Evolutionary conservation across 2,888 invertebrate genomes (phyloP).

Genomic region (Gymnoscelis rufifasciata): DNA sequence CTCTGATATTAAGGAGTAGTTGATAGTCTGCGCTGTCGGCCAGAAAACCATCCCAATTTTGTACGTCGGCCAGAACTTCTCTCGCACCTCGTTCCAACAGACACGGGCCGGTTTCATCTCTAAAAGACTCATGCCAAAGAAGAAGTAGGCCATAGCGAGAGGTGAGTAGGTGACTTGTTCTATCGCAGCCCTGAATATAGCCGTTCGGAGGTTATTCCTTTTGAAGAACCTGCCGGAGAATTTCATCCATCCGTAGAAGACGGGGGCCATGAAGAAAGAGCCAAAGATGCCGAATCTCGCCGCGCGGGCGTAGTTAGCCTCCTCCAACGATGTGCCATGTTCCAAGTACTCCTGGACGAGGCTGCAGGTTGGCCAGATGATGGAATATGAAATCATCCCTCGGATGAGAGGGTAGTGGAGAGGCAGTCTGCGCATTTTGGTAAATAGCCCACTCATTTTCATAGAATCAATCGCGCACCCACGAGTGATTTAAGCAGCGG

Average conservation of each 20-base stretch:
- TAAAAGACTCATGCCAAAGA: constrained; percentile 85
- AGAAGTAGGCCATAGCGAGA: constrained; percentile 85
- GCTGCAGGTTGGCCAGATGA: constrained; percentile 86
- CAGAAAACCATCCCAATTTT: constrained; percentile 83
- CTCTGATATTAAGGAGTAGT: constrained; percentile 84
- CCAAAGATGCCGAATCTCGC: constrained; percentile 85
- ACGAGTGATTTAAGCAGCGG: too few relatives aligned
- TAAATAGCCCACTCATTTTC: constrained; percentile 56
- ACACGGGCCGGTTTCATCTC: constrained; percentile 81
- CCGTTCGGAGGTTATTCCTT: constrained; percentile 42
- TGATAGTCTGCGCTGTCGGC: constrained; percentile 86
- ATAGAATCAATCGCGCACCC: background rate
- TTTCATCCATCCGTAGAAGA: constrained; percentile 86
- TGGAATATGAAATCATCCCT: constrained; percentile 85
- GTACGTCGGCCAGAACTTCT: constrained; percentile 86
- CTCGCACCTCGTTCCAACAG: constrained; percentile 82
- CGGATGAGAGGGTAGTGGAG: constrained; percentile 63
- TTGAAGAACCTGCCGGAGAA: constrained; percentile 53
- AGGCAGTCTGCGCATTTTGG: constrained; percentile 64
- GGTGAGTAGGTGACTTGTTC: constrained; percentile 87
- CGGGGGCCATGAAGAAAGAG: constrained; percentile 86
- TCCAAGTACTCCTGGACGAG: constrained; percentile 81
- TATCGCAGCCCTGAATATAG: constrained; percentile 64
- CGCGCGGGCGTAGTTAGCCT: constrained; percentile 80
- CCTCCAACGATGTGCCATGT: constrained; percentile 40